phyloP scores from a whole-genome alignment of 2,888 invertebrate genomes.

The Linyphia triangularis region DNA sequence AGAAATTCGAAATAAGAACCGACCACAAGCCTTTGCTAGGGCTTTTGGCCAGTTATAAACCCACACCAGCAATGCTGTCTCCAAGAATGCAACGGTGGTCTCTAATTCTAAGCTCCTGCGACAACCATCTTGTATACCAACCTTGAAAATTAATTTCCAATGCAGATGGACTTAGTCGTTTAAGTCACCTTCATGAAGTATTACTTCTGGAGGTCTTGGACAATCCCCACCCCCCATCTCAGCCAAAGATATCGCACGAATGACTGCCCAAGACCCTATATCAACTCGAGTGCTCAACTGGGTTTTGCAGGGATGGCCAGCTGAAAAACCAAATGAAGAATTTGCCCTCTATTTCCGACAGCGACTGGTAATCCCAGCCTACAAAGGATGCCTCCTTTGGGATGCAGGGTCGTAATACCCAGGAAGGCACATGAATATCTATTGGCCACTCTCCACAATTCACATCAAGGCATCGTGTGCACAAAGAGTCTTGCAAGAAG shows the following conservation, averaged over 20 bases:
- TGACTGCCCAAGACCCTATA: neutral
- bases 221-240: neutral
- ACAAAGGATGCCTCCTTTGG: neutral
- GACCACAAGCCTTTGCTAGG: constrained; percentile 6
- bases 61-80: constrained; percentile 7
- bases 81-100: constrained; percentile 35
- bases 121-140: neutral
- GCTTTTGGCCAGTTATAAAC: neutral
- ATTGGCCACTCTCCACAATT: no score
- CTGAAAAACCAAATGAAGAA: neutral
- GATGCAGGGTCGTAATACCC: neutral
- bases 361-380: neutral
- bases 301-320: neutral
- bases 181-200: neutral
- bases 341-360: neutral
- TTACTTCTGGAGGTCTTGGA: neutral
- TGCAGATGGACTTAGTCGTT: neutral
- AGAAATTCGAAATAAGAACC: neutral
- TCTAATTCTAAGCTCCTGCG: neutral
- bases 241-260: no score
- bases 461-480: no score
- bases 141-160: neutral
- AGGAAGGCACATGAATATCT: no score
- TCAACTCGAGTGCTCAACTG: neutral
- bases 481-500: no score